Conservation (phyloP, 2,888 invertebrate species). For the Antheraea yamamai region DNA sequence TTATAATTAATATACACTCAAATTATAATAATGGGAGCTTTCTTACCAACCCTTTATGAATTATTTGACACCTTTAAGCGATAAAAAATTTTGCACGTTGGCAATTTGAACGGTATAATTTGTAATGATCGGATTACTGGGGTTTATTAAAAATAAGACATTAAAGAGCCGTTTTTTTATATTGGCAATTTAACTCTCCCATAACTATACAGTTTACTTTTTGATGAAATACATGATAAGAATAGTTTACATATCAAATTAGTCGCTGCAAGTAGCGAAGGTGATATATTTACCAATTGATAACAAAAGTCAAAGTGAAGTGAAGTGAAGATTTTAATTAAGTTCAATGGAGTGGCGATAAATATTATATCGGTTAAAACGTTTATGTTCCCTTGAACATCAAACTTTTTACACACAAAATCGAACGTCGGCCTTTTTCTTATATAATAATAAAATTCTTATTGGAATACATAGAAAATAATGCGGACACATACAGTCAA, state of each 20-base stretch:
- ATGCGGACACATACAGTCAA: background rate
- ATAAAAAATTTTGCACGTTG: conserved; percentile 58
- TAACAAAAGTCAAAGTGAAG: conserved; percentile 6
- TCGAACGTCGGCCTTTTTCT: background rate
- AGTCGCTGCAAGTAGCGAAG: background rate
- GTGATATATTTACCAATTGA: background rate
- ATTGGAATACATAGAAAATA: background rate
- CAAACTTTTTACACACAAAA: background rate
- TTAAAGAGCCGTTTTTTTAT: background rate
- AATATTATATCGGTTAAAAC: background rate
- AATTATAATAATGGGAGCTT: conserved; percentile 56
- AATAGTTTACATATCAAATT: background rate
- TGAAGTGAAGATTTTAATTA: background rate
- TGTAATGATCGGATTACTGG: conserved; percentile 41
- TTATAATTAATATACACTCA: conserved; percentile 65
- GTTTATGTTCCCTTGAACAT: background rate
- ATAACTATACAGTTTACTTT: background rate
- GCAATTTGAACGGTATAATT: conserved; percentile 34
- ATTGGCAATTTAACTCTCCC: background rate
- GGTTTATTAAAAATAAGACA: conserved; percentile 25
- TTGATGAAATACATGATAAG: background rate
- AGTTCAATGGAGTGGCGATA: background rate
- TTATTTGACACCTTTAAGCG: conserved; percentile 62
- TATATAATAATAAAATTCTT: too few relatives aligned
- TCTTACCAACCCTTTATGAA: conserved; percentile 57